Conservation (phyloP, 2,888 invertebrate genomes). For the Hololepta plana region DNA sequence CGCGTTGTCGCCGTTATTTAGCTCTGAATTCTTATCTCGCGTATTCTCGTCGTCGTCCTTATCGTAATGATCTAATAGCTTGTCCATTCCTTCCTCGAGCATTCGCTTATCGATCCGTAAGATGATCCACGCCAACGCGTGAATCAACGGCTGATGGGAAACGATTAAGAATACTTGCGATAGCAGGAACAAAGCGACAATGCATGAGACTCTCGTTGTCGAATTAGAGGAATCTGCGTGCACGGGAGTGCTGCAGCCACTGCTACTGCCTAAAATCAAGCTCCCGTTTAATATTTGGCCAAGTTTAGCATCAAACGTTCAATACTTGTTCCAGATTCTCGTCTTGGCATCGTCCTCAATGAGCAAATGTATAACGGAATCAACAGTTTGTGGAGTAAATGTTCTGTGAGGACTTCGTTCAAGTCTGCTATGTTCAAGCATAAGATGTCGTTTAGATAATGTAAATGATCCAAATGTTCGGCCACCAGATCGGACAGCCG, state of each 20-base stretch:
- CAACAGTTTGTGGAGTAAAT: slow-evolving; percentile 79
- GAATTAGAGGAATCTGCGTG: too few relatives aligned
- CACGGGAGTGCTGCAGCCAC: too few relatives aligned
- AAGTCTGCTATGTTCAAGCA: slow-evolving; percentile 80
- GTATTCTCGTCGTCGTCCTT: slow-evolving; percentile 11
- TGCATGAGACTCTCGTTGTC: slow-evolving; percentile 82
- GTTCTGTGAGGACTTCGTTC: slow-evolving; percentile 86
- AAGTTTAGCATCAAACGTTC: slow-evolving; percentile 42
- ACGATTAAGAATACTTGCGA: slow-evolving; percentile 93
- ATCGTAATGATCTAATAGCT: slow-evolving; percentile 22
- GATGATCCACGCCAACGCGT: slow-evolving; percentile 78
- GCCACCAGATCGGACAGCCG: slow-evolving; percentile 87
- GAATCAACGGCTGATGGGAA: slow-evolving; percentile 77
- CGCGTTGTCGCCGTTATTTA: background rate
- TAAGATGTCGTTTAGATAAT: slow-evolving; percentile 93
- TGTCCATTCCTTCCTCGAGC: slow-evolving; percentile 22
- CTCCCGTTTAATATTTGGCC: slow-evolving; percentile 42
- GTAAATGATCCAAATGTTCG: slow-evolving; percentile 92
- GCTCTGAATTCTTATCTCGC: background rate
- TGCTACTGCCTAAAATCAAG: slow-evolving; percentile 29
- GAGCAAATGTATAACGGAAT: slow-evolving; percentile 91
- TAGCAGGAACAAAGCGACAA: slow-evolving; percentile 77
- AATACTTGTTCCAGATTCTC: slow-evolving; percentile 32
- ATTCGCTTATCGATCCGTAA: slow-evolving; percentile 52
- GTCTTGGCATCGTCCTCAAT: slow-evolving; percentile 33